phyloP scores from a whole-genome alignment of 2,113 vertebrate species.

The Syngnathus floridae region DNA sequence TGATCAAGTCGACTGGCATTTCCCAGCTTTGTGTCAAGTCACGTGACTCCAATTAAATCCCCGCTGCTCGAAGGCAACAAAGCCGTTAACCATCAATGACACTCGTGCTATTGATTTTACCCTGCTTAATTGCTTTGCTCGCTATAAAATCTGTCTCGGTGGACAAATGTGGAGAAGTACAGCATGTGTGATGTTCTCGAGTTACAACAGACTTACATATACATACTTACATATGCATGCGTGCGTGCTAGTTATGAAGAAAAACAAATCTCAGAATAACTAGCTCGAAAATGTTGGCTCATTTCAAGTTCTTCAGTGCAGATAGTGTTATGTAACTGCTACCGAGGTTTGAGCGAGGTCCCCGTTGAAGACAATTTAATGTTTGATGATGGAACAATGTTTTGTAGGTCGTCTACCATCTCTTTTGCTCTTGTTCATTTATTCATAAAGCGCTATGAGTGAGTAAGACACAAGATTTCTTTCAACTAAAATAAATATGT shows the following conservation, averaged over 20 bases:
- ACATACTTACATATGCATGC: neutral
- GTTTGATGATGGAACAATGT: neutral
- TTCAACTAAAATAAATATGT: too few relatives aligned
- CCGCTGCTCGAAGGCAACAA: slow-evolving; percentile 5
- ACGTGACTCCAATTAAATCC: slow-evolving; percentile 3
- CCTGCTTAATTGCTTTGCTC: slow-evolving; percentile 23
- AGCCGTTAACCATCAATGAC: slow-evolving; percentile 11
- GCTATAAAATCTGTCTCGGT: neutral
- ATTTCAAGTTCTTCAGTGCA: neutral
- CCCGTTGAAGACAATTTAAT: neutral
- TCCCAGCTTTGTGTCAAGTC: neutral
- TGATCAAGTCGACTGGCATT: neutral
- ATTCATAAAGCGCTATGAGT: neutral
- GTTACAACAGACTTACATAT: neutral
- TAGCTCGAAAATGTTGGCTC: neutral
- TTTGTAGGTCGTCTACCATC: neutral
- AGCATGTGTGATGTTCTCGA: neutral
- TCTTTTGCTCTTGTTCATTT: neutral
- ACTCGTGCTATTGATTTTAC: slow-evolving; percentile 21
- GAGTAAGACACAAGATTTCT: neutral
- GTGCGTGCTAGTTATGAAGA: neutral
- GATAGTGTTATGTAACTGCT: neutral
- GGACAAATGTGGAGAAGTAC: slow-evolving; percentile 4
- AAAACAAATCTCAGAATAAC: neutral
- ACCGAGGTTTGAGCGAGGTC: neutral